These are phyloP conservation scores for Sogatella furcifera DNA, from an alignment of 1,140 invertebrate genomes.

Conservation along the genomic window DNA sequence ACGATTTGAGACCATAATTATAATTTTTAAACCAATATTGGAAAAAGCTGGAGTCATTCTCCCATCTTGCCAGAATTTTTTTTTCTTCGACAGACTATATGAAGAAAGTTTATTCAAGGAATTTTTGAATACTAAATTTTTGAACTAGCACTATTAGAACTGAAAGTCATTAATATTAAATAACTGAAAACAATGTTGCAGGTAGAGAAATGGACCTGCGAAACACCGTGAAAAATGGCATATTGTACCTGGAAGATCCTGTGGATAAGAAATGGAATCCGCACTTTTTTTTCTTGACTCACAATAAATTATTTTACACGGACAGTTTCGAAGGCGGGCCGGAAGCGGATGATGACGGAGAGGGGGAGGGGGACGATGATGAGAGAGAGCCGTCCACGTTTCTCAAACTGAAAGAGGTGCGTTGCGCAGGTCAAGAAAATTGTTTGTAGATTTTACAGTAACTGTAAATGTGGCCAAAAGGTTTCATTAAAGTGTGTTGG, in stretches of 20 bases:
- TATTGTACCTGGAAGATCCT: constrained; percentile 81
- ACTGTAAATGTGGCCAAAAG: no score
- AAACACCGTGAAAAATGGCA: constrained; percentile 85
- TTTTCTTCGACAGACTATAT: no score
- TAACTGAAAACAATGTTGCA: constrained; percentile 11
- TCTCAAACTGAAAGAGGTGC: constrained; percentile 31
- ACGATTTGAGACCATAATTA: no score
- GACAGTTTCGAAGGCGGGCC: constrained; percentile 47
- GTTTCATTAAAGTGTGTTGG: no score
- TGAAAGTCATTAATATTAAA: not conserved
- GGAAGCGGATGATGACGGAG: constrained; percentile 43
- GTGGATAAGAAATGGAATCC: constrained; percentile 85
- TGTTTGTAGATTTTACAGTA: no score
- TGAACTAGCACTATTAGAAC: no score
- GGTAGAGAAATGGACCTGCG: constrained; percentile 70
- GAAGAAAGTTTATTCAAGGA: no score
- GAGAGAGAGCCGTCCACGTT: constrained; percentile 28
- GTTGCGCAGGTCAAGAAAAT: not conserved
- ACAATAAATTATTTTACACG: constrained; percentile 80
- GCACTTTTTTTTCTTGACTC: constrained; percentile 90
- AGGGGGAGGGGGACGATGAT: constrained; percentile 37
- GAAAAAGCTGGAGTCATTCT: no score
- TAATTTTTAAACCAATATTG: no score
- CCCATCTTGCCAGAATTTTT: no score
- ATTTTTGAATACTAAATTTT: no score